These are phyloP conservation scores for Diuraphis noxia DNA, from an alignment of 1,140 invertebrate species.

Conservation along the genomic window DNA sequence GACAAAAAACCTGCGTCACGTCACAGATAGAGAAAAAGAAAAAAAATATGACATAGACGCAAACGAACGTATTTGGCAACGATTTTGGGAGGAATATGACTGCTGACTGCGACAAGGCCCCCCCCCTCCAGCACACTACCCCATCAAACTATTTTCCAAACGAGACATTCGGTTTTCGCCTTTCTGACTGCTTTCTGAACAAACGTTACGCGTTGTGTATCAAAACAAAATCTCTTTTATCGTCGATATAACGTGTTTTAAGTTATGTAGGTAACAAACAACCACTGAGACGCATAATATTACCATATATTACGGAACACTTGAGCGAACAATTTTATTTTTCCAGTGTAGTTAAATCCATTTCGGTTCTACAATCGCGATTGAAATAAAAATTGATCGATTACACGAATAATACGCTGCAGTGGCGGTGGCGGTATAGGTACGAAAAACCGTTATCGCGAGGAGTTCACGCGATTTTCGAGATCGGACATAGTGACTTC, in stretches of 20 bases:
- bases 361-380: no score
- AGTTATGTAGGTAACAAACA: no score
- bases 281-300: no score
- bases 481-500: not conserved
- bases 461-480: no score
- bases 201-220: not conserved
- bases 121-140: rapidly evolving
- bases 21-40: not conserved
- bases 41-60: not conserved
- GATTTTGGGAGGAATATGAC: not conserved
- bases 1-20: not conserved
- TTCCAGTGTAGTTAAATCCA: no score
- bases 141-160: not conserved
- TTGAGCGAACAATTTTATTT: no score
- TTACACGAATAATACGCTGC: not conserved
- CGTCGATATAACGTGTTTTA: no score
- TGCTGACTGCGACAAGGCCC: no score
- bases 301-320: no score
- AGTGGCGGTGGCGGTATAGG: not conserved
- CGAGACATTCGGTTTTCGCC: not conserved
- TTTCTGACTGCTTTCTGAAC: not conserved
- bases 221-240: no score
- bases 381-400: no score
- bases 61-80: not conserved
- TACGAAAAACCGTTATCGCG: not conserved